These are phyloP conservation scores for Leptodactylus fallax DNA, from an alignment of 2,797 vertebrate species.

Conservation along the genomic window DNA sequence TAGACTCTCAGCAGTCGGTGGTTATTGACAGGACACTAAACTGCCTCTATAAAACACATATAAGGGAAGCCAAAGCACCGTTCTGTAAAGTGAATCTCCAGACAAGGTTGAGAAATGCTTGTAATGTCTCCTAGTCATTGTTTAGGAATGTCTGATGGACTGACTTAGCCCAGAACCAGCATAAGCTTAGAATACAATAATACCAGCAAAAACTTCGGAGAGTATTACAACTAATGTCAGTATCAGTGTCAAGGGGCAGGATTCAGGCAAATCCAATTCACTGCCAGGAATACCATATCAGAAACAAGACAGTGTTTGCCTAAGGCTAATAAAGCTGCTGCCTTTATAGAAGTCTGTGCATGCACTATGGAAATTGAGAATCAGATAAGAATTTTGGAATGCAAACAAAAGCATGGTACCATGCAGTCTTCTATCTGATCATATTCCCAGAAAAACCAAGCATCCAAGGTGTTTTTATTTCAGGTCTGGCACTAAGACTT, in stretches of 20 bases:
- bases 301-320: not conserved
- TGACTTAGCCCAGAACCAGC: not conserved
- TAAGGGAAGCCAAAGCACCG: not conserved
- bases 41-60: not conserved
- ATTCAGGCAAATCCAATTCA: not conserved
- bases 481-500: not conserved
- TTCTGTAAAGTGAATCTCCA: conserved; percentile 12
- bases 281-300: not conserved
- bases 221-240: not conserved
- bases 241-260: not conserved
- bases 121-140: conserved; percentile 14
- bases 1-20: not conserved
- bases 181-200: not conserved
- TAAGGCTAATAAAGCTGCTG: not conserved
- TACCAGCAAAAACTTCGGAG: not conserved
- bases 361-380: not conserved
- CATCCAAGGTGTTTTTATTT: not conserved
- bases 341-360: not conserved
- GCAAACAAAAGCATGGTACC: conserved; percentile 8
- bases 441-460: not conserved
- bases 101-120: not conserved
- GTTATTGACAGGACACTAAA: conserved; percentile 30
- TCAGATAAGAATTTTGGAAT: conserved; percentile 8
- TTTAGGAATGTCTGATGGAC: not conserved
- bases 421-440: not conserved